Percentiles rank a stretch among this genome's conserved stretches.
These are phyloP conservation scores for Notodonta dromedarius DNA, from an alignment of 2,888 invertebrate species.

Conservation along the genomic window DNA sequence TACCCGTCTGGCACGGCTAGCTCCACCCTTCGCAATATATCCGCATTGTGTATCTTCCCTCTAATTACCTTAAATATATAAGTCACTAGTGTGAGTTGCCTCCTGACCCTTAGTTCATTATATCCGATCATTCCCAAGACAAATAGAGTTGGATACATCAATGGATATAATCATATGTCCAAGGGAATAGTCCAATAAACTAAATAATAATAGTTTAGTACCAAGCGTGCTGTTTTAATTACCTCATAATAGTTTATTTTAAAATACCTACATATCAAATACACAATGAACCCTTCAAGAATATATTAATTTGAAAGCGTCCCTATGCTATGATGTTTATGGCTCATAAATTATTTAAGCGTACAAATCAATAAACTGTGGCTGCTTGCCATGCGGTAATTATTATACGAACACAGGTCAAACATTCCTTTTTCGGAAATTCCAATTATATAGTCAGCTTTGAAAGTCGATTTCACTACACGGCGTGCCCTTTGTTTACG, in stretches of 20 bases:
- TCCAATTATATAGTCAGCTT: constrained; percentile 57
- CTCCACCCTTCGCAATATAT: too few relatives aligned
- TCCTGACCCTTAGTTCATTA: too few relatives aligned
- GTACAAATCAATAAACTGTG: constrained; percentile 36
- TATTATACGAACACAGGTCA: constrained; percentile 43
- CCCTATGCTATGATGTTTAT: constrained; percentile 21
- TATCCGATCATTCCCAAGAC: too few relatives aligned
- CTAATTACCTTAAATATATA: too few relatives aligned
- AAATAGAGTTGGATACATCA: too few relatives aligned
- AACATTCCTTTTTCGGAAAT: constrained; percentile 55
- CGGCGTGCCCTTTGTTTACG: constrained; percentile 51
- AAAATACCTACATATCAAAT: constrained; percentile 9
- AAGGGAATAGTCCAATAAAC: neutral
- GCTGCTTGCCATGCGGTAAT: constrained; percentile 26
- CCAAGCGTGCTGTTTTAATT: constrained; percentile 11
- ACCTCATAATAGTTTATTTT: constrained; percentile 8
- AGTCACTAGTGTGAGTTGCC: too few relatives aligned
- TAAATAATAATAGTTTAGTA: constrained; percentile 1
- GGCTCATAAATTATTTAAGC: constrained; percentile 29
- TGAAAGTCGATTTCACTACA: constrained; percentile 53
- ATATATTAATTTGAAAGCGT: constrained; percentile 18
- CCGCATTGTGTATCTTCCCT: too few relatives aligned
- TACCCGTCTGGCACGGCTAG: too few relatives aligned
- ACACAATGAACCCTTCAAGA: constrained; percentile 22
- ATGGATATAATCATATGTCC: too few relatives aligned